These are phyloP conservation scores for Boloria euphrosyne DNA, from an alignment of 2,888 invertebrate genomes.

Conservation along the genomic window DNA sequence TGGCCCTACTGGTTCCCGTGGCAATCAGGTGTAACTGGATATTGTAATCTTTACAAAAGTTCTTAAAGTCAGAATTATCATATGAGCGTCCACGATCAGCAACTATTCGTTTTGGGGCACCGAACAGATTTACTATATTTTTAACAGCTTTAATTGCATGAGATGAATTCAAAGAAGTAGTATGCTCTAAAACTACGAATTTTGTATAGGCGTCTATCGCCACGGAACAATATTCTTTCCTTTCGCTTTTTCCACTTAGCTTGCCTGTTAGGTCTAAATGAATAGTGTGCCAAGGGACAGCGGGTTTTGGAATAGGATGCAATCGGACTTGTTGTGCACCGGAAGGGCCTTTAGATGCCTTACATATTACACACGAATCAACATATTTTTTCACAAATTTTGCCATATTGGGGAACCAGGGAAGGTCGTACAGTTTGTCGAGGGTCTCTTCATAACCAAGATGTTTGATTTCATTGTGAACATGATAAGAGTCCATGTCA, in stretches of 20 bases:
- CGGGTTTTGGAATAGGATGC: not conserved
- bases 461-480: conserved; percentile 43
- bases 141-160: not conserved
- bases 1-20: conserved; percentile 34
- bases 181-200: not conserved
- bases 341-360: not conserved
- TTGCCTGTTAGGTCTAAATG: not conserved
- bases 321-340: not conserved
- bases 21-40: conserved; percentile 26
- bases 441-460: conserved; percentile 44
- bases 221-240: conserved; percentile 6
- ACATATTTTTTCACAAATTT: conserved; percentile 30
- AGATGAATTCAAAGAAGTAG: not conserved
- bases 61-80: not conserved
- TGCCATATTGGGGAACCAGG: conserved; percentile 45
- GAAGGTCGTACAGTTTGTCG: conserved; percentile 43
- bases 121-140: not conserved
- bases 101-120: not conserved
- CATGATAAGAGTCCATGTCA: conserved; percentile 44
- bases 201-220: not conserved
- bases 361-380: not conserved
- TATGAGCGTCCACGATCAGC: conserved; percentile 1
- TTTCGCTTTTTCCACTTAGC: conserved; percentile 6
- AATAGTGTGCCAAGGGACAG: too few relatives aligned
- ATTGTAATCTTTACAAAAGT: conserved; percentile 20